Conservation (phyloP, 2,797 vertebrate species). For the Danio jaintianensis region DNA sequence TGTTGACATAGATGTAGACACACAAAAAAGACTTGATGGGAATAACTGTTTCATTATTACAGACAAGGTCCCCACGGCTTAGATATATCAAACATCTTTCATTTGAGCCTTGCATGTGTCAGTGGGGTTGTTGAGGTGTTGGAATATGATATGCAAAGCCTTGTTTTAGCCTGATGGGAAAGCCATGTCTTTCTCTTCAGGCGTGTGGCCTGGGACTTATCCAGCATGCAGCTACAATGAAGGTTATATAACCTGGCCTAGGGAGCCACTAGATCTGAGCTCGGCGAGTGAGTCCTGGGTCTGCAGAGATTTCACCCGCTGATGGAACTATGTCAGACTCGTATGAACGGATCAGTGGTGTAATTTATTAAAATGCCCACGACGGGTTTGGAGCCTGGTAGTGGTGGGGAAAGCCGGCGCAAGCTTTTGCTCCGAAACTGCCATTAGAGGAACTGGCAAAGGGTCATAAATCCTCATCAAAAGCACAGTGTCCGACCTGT, state of each 20-base stretch:
- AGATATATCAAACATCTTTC: constrained; percentile 43
- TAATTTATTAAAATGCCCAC: constrained; percentile 77
- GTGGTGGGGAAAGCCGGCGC: constrained; percentile 8
- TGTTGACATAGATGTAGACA: constrained; percentile 42
- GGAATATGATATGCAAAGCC: constrained; percentile 53
- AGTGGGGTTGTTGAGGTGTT: constrained; percentile 25
- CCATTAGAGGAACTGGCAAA: constrained; percentile 80
- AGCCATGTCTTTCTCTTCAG: constrained; percentile 42
- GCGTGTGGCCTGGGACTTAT: constrained; percentile 41
- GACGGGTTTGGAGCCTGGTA: constrained; percentile 57
- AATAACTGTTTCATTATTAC: constrained; percentile 49
- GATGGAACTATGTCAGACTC: constrained; percentile 42
- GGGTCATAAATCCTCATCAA: constrained; percentile 85
- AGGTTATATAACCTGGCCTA: constrained; percentile 51
- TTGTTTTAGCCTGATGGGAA: constrained; percentile 51
- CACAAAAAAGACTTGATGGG: constrained; percentile 26
- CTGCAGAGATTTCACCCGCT: constrained; percentile 45
- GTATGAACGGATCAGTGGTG: constrained; percentile 49
- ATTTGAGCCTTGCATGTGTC: constrained; percentile 25
- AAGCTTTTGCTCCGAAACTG: constrained; percentile 72
- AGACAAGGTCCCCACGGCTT: constrained; percentile 32
- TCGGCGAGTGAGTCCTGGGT: constrained; percentile 17
- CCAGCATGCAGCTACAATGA: constrained; percentile 41
- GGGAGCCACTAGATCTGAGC: constrained; percentile 34
- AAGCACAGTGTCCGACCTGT: constrained; percentile 78